Base-by-base conservation (phyloP, 2,113 vertebrate species). In the Ageneiosus marmoratus region DNA sequence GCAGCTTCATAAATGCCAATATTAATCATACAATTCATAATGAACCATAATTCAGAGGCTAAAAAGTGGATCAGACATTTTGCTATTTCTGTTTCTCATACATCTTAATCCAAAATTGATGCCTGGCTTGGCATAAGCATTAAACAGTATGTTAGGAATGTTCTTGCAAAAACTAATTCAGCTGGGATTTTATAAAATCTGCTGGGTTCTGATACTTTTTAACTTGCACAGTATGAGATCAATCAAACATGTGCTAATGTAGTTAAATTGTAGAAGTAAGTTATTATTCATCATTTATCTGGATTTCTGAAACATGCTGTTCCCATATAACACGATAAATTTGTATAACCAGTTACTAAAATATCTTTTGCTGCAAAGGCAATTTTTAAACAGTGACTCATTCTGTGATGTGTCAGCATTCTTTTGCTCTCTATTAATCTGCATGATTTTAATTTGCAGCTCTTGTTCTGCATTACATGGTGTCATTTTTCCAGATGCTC, bases 311-410 rank as follows among this genome's bases (percentile, higher is more conserved):
- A 41, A 41, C 67, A 44, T n/a, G 67, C 10, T 50, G 4, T 63
- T 41, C 37, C 9, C 29, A 58, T 46, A 60, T 41, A 46, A 44
- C 37, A 27, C 1, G n/a, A 18, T 27, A 62, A 46, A 44, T 62
- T 37, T n/a, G n/a, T 29, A 34, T 44, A 78, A 62, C 8, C 34
- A 60, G 24, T 20, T 46, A 46, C 56, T 62, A 62, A 78, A 62
- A 78, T 79, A 79, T 63, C 6, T 46, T 32, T 79, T 63, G 44
- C 63, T 50, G n/a, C 77, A 62, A 32, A 48, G 20, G 77, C 58
- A 65, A 48, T 65, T 79, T 63, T 79, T 34, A 32, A 18, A 74
- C 48, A 29, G 27, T 50, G 55, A 24, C 75, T 37, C 41, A 29
- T 29, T 27, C 60, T 24, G 8, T 51, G n/a, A n/a, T 65, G 37